These are phyloP conservation scores for Anoura caudifer DNA, from an alignment of 2,113 vertebrate genomes.

Conservation along the genomic window DNA sequence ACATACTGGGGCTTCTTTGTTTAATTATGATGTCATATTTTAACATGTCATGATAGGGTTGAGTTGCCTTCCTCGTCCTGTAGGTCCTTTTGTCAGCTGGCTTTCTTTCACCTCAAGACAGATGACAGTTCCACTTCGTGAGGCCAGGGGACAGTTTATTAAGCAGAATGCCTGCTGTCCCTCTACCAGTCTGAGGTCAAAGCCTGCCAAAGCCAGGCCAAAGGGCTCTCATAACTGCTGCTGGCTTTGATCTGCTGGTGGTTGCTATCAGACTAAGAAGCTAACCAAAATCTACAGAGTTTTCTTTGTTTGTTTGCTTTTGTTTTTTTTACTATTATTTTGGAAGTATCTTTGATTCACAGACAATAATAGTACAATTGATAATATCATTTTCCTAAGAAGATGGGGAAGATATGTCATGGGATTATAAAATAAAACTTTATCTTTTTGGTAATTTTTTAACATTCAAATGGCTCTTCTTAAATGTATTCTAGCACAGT, in stretches of 20 bases:
- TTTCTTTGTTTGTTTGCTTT: no score
- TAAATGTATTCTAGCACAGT: not conserved
- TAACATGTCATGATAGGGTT: not conserved
- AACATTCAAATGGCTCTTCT: not conserved
- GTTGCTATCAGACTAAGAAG: slow-evolving; percentile 36
- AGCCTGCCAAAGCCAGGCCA: slow-evolving; percentile 18
- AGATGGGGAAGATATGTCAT: not conserved
- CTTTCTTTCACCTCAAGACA: slow-evolving; percentile 73
- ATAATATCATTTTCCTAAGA: not conserved
- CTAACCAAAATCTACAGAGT: not conserved
- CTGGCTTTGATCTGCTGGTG: slow-evolving; percentile 59
- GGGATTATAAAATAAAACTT: not conserved
- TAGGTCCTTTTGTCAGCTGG: slow-evolving; percentile 78
- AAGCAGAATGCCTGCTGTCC: slow-evolving; percentile 78
- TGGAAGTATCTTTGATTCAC: slow-evolving; percentile 58
- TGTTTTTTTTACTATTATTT: slow-evolving; percentile 52
- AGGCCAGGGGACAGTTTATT: slow-evolving; percentile 76
- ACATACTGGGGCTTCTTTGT: not conserved
- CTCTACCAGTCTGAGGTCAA: slow-evolving; percentile 25
- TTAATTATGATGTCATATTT: not conserved
- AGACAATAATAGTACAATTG: not conserved
- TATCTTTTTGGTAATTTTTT: not conserved
- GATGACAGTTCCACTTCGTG: slow-evolving; percentile 14
- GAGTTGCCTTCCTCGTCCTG: slow-evolving; percentile 56
- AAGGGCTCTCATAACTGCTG: slow-evolving; percentile 44